Evolutionary conservation across 2,113 vertebrate species (phyloP).

Genomic region (Potamarius usumacintae): DNA sequence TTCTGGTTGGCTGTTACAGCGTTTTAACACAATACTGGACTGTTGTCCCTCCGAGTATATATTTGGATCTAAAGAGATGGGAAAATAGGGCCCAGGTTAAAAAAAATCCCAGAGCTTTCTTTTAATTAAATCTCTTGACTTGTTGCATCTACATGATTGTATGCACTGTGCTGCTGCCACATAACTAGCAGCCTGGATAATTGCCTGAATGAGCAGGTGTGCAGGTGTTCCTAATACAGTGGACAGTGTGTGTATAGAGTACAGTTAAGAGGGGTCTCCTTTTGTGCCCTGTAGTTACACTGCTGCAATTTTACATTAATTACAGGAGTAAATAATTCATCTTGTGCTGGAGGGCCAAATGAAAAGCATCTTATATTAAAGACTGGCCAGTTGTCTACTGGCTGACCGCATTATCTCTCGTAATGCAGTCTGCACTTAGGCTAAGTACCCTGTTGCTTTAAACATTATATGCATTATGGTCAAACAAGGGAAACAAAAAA

Average conservation of each 20-base stretch:
- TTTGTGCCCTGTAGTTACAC: conserved; percentile 27
- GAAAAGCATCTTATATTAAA: conserved; percentile 49
- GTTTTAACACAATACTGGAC: too few species aligned
- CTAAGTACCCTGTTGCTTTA: conserved; percentile 43
- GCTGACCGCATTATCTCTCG: conserved; percentile 35
- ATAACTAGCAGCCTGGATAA: neutral
- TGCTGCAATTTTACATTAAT: conserved; percentile 34
- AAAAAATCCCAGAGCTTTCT: too few species aligned
- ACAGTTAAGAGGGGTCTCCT: neutral
- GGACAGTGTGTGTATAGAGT: neutral
- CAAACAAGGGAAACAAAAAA: conserved; percentile 14
- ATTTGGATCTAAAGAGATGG: too few species aligned
- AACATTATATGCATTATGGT: conserved; percentile 43
- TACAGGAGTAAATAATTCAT: conserved; percentile 47
- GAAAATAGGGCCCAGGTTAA: too few species aligned
- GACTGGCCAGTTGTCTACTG: conserved; percentile 31
- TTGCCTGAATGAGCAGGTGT: neutral
- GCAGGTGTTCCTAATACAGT: neutral
- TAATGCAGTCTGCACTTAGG: conserved; percentile 46
- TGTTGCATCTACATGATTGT: neutral
- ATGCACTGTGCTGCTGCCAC: neutral
- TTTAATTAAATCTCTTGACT: neutral
- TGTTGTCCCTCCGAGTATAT: too few species aligned
- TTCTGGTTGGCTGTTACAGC: too few species aligned
- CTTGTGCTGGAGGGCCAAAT: conserved; percentile 39